A percentile compares a stretch with the other conserved stretches of the same genome.
Evolutionary conservation across 2,113 vertebrate genomes (phyloP).

Genomic region (Saguinus imperator): DNA sequence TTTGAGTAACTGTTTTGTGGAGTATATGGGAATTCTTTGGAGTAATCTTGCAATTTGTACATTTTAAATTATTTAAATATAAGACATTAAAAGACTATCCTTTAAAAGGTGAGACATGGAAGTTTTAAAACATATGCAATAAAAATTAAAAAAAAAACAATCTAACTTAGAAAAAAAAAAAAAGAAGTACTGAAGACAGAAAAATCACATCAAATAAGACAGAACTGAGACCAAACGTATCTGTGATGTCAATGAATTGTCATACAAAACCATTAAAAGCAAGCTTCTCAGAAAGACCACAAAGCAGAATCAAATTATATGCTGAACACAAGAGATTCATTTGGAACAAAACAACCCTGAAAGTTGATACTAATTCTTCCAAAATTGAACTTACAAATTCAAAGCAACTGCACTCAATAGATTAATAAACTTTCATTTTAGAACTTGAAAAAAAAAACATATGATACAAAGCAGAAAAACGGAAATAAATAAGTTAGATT

Average conservation of each 20-base stretch:
- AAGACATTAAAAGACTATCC: background rate
- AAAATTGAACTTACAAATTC: background rate
- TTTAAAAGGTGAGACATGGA: background rate
- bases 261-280: background rate
- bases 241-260: background rate
- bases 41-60: background rate
- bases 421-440: background rate
- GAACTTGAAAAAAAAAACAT: background rate
- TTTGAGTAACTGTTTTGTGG: no score
- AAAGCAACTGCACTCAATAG: background rate
- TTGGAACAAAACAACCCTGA: background rate
- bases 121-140: conserved; percentile 7
- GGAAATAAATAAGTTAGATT: conserved; percentile 4
- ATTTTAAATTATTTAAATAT: background rate
- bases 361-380: background rate
- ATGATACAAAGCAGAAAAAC: background rate
- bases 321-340: background rate
- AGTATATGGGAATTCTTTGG: background rate
- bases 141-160: no score
- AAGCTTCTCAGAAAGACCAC: background rate
- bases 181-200: background rate
- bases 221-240: background rate
- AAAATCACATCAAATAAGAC: background rate
- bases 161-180: no score
- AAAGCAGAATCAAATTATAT: background rate